phyloP scores from a whole-genome alignment of 2,888 invertebrate genomes.

The Oligia strigilis region DNA sequence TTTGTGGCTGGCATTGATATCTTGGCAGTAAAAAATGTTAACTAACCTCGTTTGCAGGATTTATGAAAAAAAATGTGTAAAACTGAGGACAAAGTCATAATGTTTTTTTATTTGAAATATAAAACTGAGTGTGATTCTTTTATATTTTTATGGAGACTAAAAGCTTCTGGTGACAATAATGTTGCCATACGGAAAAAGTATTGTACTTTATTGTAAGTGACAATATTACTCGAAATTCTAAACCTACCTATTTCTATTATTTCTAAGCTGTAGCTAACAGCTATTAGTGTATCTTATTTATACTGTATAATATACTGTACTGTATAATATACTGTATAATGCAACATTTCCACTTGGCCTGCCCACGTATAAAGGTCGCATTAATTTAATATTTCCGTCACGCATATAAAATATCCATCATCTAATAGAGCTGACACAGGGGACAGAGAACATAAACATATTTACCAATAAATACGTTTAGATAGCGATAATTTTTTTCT shows the following conservation, averaged over 20 bases:
- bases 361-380: constrained; percentile 16
- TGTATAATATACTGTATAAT: not conserved
- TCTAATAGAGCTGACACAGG: constrained; percentile 26
- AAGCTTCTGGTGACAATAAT: constrained; percentile 18
- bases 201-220: not conserved
- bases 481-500: constrained; percentile 43
- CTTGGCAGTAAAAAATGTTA: constrained; percentile 45
- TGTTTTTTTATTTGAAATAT: constrained; percentile 57
- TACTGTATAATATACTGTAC: no score
- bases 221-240: not conserved
- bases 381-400: constrained; percentile 42
- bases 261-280: not conserved
- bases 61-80: constrained; percentile 43
- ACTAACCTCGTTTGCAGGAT: constrained; percentile 37
- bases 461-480: constrained; percentile 58
- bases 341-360: constrained; percentile 9
- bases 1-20: constrained; percentile 47
- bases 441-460: constrained; percentile 51
- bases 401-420: constrained; percentile 50
- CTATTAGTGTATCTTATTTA: not conserved
- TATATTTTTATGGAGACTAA: constrained; percentile 40
- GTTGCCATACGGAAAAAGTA: constrained; percentile 23
- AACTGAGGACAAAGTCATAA: constrained; percentile 31
- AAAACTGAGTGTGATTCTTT: constrained; percentile 42
- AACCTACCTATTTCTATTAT: not conserved